Conservation (phyloP, 1,140 invertebrate genomes). For the Drosophila funebris region DNA sequence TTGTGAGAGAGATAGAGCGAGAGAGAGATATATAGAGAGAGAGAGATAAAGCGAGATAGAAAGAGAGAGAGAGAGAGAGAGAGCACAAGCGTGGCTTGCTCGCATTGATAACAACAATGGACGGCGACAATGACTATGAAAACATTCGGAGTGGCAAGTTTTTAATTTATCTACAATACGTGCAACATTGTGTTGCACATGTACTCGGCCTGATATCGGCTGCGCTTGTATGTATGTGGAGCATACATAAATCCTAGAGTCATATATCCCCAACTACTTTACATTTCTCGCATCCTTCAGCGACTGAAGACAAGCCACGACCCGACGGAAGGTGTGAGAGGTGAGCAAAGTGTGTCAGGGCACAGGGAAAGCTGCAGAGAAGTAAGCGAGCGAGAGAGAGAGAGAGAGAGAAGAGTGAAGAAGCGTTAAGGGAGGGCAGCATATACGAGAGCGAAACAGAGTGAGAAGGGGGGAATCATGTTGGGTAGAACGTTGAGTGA, state of each 20-base stretch:
- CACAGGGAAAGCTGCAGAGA: too few relatives aligned
- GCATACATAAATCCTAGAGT: slow-evolving; percentile 7
- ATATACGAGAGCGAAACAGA: neutral
- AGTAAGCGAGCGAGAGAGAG: neutral
- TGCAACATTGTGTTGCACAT: slow-evolving; percentile 14
- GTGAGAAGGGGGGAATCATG: neutral
- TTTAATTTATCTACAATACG: slow-evolving; percentile 55
- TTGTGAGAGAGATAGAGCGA: neutral
- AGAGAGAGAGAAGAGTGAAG: neutral
- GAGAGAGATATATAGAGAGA: slow-evolving; percentile 1
- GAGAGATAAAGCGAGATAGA: neutral
- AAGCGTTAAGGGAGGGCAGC: too few relatives aligned
- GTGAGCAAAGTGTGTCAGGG: too few relatives aligned
- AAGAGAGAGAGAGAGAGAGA: neutral
- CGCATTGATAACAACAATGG: slow-evolving; percentile 50
- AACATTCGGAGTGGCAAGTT: slow-evolving; percentile 43
- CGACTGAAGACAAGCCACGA: neutral
- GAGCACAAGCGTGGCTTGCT: slow-evolving; percentile 10
- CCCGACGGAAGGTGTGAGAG: neutral
- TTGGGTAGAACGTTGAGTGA: too few relatives aligned
- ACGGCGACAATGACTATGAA: slow-evolving; percentile 42
- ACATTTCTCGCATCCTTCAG: neutral
- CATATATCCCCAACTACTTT: neutral
- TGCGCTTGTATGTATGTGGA: too few relatives aligned
- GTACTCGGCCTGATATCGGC: neutral